Evolutionary conservation across 1,140 invertebrate species (phyloP).

Genomic region (Lasaia peninsularis): DNA sequence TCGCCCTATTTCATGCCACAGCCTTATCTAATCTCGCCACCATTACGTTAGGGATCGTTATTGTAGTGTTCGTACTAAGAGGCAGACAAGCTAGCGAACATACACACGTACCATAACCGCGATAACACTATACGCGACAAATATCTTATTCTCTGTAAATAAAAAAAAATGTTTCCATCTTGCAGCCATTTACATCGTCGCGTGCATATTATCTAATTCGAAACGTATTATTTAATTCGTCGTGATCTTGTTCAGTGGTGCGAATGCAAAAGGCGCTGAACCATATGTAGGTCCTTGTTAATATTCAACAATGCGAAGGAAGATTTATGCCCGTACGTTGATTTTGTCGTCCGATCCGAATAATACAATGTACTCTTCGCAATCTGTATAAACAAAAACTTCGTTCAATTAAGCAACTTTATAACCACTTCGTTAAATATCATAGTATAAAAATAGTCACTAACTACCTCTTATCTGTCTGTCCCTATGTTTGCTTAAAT

Average conservation of each 20-base stretch:
- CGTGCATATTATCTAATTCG: not conserved
- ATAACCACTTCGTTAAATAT: not conserved
- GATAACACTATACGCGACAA: no score
- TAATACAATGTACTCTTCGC: conserved; percentile 1
- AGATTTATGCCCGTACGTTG: not conserved
- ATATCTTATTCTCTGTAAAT: no score
- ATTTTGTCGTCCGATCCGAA: not conserved
- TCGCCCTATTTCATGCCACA: no score
- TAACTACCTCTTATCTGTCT: no score
- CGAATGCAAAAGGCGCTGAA: conserved; percentile 28
- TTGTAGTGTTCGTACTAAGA: no score
- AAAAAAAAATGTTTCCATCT: no score
- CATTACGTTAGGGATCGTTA: no score
- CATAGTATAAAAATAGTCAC: not conserved
- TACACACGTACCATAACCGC: no score
- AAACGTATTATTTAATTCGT: conserved; percentile 23
- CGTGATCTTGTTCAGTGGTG: not conserved
- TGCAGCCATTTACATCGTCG: no score
- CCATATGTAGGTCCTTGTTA: conserved; percentile 36
- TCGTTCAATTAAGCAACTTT: not conserved
- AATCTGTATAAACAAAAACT: not conserved
- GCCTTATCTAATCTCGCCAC: no score
- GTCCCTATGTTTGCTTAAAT: no score
- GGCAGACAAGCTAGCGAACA: no score
- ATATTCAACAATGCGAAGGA: conserved; percentile 25